Base-by-base conservation (phyloP, 2,113 vertebrate genomes). In the Nibea albiflora region DNA sequence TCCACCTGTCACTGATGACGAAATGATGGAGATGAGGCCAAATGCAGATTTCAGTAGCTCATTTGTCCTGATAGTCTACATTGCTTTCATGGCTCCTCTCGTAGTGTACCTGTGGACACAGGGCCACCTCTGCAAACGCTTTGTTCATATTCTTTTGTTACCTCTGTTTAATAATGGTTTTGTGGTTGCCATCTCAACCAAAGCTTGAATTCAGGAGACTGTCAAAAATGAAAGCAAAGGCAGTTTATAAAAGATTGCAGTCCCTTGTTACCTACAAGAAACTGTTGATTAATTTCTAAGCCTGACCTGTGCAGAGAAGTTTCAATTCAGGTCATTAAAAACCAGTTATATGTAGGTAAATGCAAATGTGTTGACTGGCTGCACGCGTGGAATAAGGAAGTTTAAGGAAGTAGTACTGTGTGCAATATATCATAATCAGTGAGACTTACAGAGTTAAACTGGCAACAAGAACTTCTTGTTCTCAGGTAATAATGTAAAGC, bases 211-310 rank as follows among this genome's bases (percentile, higher is more conserved):
- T n/a, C 15, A n/a, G 10, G 5, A 52, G 9, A 52, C 5, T 53
- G 6, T 65, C n/a, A 28, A 61, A 66, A 65, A 73, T 42, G 42
- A 81, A 79, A 62, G 54, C 65, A 61, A 69, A 47, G 11, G 35
- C 52, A 60, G 4, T 19, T 47, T 14, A 17, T 63, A 24, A 57
- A 71, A 68, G 4, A 50, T 39, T 56, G 26, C 8, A 19, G 49
- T 22, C 7, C 35, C 16, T 20, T 47, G 54, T 61, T 60, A 31
- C 64, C 46, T 14, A 28, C 28, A 44, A 54, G 31, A 28, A 52
- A 8, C 35, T 35, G 35, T 35, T 35, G 1, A 35, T 35, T 35
- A 7, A 35, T 7, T 35, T 35, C 8, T 35, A 35, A 8, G 35
- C 8, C 35, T 8, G 35, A 35, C 35, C 7, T 35, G 35, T 35